Conservation (phyloP, 1,140 invertebrate genomes). For the Samia ricini region DNA sequence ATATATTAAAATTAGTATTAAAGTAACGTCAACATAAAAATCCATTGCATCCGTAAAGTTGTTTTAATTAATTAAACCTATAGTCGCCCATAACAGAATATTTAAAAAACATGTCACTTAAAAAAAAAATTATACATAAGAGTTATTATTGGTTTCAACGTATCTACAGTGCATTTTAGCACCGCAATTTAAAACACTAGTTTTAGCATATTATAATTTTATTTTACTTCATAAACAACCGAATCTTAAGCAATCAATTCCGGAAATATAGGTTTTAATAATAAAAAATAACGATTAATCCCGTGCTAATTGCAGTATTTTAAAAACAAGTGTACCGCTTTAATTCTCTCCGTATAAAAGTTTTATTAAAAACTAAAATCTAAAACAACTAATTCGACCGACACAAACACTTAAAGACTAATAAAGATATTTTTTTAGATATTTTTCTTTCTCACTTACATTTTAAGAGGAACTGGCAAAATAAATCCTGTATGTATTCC, state of each 20-base stretch:
- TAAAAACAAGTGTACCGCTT: conserved; percentile 56
- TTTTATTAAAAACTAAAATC: too few relatives aligned
- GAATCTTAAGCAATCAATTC: neutral
- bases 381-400: neutral
- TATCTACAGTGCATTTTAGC: conserved; percentile 44
- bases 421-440: conserved; percentile 67
- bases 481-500: conserved; percentile 69
- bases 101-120: too few relatives aligned
- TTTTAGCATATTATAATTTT: conserved; percentile 14
- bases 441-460: conserved; percentile 72
- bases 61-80: too few relatives aligned
- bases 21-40: too few relatives aligned
- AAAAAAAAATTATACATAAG: too few relatives aligned
- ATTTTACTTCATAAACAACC: too few relatives aligned
- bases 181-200: conserved; percentile 59
- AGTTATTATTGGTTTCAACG: conserved; percentile 47
- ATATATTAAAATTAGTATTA: too few relatives aligned
- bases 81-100: too few relatives aligned
- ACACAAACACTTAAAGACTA: conserved; percentile 70
- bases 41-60: too few relatives aligned
- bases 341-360: too few relatives aligned
- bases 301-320: neutral
- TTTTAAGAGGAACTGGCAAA: conserved; percentile 77
- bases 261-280: conserved; percentile 17
- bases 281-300: neutral